Evolutionary conservation across 64 coral and sea anemone species (phyloP), one percentile per base, ranked within the genome.

Genomic region (Trachythela sp.): DNA sequence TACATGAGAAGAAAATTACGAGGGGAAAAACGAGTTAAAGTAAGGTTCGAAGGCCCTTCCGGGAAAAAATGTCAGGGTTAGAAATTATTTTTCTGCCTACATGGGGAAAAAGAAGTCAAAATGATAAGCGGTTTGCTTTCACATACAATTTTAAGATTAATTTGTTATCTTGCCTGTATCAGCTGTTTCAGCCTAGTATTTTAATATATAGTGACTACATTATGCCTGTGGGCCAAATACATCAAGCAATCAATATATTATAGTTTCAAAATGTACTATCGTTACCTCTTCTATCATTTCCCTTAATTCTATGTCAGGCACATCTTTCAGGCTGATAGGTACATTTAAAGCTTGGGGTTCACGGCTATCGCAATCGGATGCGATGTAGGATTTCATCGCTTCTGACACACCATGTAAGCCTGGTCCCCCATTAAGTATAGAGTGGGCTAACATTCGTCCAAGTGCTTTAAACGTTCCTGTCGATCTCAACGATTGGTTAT

Each of bases 391-490:
- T 58, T 88, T 88, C 10, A 68, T 50, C 50, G 85, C 76, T 18
- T 48, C 70, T 40, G 85, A 92, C 43, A 92, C 5, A 14, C 75
- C 91, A 88, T 92, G 39, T 14, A 88, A 10, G 30, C 70, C 70
- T 77, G 90, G 84, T 3, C 90, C 90, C 20, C 90, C 90, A 91
- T 91, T 84, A n/a, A 91, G 39, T 26, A 87, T 38, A 29, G 90
- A 91, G 17, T 92, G 90, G 35, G 85, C 76, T 88, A n/a, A n/a
- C n/a, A n/a, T n/a, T n/a, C n/a, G n/a, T n/a, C n/a, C n/a, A n/a
- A n/a, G n/a, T n/a, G n/a, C n/a, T n/a, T n/a, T n/a, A 39, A 60
- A 88, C 13, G 39, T 52, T 9, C 91, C 91, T 20, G 60, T 92
- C 38, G 51, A 39, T 42, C 39, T 42, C 30, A 88, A 71, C 17